Base-by-base conservation (phyloP, 1,140 invertebrate species). In the Bursaphelenchus mucronatus region DNA sequence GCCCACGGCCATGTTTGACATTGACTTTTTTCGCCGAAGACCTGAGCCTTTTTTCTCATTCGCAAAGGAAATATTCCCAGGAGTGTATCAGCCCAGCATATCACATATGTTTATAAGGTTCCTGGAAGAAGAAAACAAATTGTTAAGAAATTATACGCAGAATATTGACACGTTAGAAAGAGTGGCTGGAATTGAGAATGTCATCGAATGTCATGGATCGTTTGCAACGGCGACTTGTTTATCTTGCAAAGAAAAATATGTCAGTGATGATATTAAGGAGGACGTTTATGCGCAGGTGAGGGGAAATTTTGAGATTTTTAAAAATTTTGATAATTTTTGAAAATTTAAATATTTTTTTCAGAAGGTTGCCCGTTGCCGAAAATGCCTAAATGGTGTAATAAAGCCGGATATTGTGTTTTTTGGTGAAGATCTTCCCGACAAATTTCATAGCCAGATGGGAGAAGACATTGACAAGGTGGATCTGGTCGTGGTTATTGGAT, bases 381-480 rank as follows among this genome's bases (percentile, higher is more conserved):
- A 86, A 51, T 93, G 91, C 81, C 78, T 81, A 13, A 44, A 66
- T 40, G 80, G 86, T 41, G 87, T 94, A 54, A 90, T 94, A 87
- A 94, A 94, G 82, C 92, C 92, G 57, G 90, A 94, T 79, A 94
- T 94, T 78, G 90, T 93, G 15, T 94, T 94, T 82, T 94, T 94
- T 82, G 92, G 92, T 13, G 92, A 94, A 83, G 90, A 89, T 76
- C 82, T 94, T 30, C 89, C 90, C 7, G 70, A 71, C 8, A 39
- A 47, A 13, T 71, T 71, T 41, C 70, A 71, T 53, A 44, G 53
- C 19, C 71, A 74, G 49, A 71, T 71, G 73, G 72, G 56, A 41
- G 49, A 64, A 40, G 70, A 71, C 49, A 55, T 45, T 17, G 52
- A 74, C 40, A 17, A 69, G 13, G 63, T 69, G 0, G 70, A 71